These are phyloP conservation scores for Liopterus haemorrhoidalis DNA, from an alignment of 2,888 invertebrate genomes.

Conservation along the genomic window DNA sequence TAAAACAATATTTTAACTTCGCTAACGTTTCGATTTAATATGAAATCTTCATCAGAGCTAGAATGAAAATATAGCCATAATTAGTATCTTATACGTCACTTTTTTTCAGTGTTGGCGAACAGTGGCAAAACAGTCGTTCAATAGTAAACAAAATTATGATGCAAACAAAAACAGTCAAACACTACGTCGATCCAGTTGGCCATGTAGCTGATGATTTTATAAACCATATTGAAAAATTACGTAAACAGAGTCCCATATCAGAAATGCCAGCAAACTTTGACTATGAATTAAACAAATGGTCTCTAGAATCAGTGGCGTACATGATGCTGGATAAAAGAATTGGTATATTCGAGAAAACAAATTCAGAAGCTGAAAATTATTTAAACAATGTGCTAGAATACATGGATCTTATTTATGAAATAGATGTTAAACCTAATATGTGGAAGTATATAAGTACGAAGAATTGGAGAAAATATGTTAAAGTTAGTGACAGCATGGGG, in stretches of 20 bases:
- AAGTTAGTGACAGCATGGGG: slow-evolving; percentile 43
- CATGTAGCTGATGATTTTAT: slow-evolving; percentile 37
- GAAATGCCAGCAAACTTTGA: slow-evolving; percentile 45
- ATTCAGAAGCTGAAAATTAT: slow-evolving; percentile 44
- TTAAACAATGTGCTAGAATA: slow-evolving; percentile 39
- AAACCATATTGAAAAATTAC: slow-evolving; percentile 30
- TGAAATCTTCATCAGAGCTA: too few relatives aligned
- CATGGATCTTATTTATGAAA: slow-evolving; percentile 36
- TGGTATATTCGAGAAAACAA: slow-evolving; percentile 34
- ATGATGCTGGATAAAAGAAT: slow-evolving; percentile 42
- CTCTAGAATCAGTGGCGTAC: slow-evolving; percentile 51
- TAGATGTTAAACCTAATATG: slow-evolving; percentile 39
- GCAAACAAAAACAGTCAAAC: slow-evolving; percentile 44
- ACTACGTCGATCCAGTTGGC: slow-evolving; percentile 37
- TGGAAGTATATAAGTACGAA: slow-evolving; percentile 40
- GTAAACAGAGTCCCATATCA: slow-evolving; percentile 23
- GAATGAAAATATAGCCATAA: too few relatives aligned
- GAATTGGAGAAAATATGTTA: slow-evolving; percentile 38
- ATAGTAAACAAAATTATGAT: slow-evolving; percentile 51
- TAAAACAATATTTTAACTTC: too few relatives aligned
- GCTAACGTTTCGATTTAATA: too few relatives aligned
- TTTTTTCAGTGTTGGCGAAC: slow-evolving; percentile 48
- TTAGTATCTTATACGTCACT: too few relatives aligned
- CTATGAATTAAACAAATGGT: slow-evolving; percentile 56
- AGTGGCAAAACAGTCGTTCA: slow-evolving; percentile 51